Evolutionary conservation across 2,888 invertebrate genomes (phyloP).

Genomic region (Galerucella pusilla): DNA sequence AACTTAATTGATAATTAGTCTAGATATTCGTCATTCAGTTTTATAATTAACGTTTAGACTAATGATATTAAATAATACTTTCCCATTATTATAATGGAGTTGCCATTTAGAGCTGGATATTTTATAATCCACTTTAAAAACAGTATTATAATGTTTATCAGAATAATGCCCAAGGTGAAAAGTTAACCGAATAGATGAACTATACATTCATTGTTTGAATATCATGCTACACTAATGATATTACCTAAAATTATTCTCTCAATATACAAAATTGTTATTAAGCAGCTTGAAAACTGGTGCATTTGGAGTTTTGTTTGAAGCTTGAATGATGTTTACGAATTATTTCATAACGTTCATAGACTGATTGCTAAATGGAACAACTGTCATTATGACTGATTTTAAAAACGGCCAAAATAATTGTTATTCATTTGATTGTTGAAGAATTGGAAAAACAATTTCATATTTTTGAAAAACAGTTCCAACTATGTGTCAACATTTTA

Average conservation of each 20-base stretch:
- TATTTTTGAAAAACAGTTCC: too few relatives aligned
- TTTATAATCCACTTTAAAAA: not conserved
- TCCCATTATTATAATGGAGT: not conserved
- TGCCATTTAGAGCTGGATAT: not conserved
- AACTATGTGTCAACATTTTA: too few relatives aligned
- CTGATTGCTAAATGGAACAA: too few relatives aligned
- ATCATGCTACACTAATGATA: too few relatives aligned
- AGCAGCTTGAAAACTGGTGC: not conserved
- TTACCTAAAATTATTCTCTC: too few relatives aligned
- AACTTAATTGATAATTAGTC: constrained; percentile 2
- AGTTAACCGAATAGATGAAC: not conserved
- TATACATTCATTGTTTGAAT: not conserved
- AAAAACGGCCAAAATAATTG: too few relatives aligned
- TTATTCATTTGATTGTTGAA: too few relatives aligned
- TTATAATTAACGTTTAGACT: not conserved
- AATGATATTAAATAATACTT: not conserved
- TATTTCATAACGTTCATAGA: not conserved
- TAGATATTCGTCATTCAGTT: not conserved
- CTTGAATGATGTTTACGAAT: not conserved
- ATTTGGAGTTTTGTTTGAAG: not conserved
- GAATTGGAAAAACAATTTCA: too few relatives aligned
- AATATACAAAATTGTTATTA: not conserved
- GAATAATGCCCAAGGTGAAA: not conserved
- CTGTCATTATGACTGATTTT: too few relatives aligned
- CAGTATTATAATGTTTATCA: not conserved